Base-by-base conservation (phyloP, 1,140 invertebrate genomes). In the Pseudomyrmex cubaensis region DNA sequence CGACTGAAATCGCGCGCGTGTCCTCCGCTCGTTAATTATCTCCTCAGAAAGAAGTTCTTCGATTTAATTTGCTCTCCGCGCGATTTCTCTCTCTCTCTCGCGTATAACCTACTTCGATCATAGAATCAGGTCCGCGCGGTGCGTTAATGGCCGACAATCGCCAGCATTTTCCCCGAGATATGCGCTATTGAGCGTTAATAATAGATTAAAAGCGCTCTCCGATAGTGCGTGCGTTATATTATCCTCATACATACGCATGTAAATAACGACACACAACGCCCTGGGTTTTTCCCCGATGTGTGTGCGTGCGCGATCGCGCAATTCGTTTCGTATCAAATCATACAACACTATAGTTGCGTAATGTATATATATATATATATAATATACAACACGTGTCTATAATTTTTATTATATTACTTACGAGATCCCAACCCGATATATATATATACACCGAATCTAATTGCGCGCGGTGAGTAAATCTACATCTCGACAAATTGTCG, bases 101-200 rank as follows among this genome's bases (percentile, higher is more conserved):
- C 20, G 2, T 48, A 62, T 8, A 17, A 72, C 76, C 76, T 20
- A 72, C 52, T 67, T 64, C 9, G 59, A 63, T 70, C 61, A 72
- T 46, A 83, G 7, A 76, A 83, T 78, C 64, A 12, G 7, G 66
- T 54, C 50, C 13, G 44, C 56, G 46, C 56, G 46, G 12, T 44
- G 78, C 46, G 25, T 54, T 69, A 22, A 22, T 52, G 35, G 35
- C 48, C 15, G 22, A 50, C 52, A 78, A 59, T 72, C 66, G 20
- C 50, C 44, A 9, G 46, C 7, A 50, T 59, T 80, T 80, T 56
- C 54, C 54, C 44, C 70, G 56, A 12, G 44, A 12, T 35, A 35
- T 4, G 35, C n/a, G 59, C 70, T 61, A 80, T 80, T 70, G 20
- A 15, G 25, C 46, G 22, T 12, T 80, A 69, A 80, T 80, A 44